Evolutionary conservation across 2,888 invertebrate genomes (phyloP).

Genomic region (Tryphoninae sp.): DNA sequence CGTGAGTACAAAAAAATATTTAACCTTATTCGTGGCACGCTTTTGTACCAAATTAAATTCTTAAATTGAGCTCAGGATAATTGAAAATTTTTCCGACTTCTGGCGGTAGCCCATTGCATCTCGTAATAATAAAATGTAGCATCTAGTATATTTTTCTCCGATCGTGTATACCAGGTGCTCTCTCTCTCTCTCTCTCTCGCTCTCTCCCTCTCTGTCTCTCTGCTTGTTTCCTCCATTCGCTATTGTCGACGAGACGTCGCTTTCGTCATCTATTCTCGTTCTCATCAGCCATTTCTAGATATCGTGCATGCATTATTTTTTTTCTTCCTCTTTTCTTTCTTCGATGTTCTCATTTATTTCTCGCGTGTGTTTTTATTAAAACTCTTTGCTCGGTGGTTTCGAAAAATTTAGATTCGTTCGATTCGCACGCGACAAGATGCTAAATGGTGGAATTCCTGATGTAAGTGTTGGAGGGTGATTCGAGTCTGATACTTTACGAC

Average conservation of each 20-base stretch:
- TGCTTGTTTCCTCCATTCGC: constrained; percentile 40
- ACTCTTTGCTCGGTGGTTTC: not conserved
- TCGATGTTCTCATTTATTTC: constrained; percentile 8
- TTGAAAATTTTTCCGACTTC: not conserved
- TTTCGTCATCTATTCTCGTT: constrained; percentile 53
- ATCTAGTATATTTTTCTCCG: constrained; percentile 65
- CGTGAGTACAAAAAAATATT: constrained; percentile 70
- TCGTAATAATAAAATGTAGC: constrained; percentile 59
- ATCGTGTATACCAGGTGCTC: constrained; percentile 66
- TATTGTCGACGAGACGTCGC: constrained; percentile 48
- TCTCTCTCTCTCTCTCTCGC: constrained; percentile 1
- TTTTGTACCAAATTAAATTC: not conserved
- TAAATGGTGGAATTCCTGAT: not conserved
- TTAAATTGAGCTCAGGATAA: not conserved
- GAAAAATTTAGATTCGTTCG: constrained; percentile 9
- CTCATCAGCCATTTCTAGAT: constrained; percentile 56
- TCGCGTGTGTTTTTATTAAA: not conserved
- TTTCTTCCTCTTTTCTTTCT: constrained; percentile 9
- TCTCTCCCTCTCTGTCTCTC: not conserved
- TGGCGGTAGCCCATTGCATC: constrained; percentile 26
- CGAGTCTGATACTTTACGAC: not conserved
- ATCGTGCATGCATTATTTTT: not conserved
- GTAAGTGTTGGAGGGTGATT: not conserved
- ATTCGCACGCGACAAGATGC: constrained; percentile 1
- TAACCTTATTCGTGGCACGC: not conserved